phyloP scores from a whole-genome alignment of 2,888 invertebrate species.

The Catonia carolina region DNA sequence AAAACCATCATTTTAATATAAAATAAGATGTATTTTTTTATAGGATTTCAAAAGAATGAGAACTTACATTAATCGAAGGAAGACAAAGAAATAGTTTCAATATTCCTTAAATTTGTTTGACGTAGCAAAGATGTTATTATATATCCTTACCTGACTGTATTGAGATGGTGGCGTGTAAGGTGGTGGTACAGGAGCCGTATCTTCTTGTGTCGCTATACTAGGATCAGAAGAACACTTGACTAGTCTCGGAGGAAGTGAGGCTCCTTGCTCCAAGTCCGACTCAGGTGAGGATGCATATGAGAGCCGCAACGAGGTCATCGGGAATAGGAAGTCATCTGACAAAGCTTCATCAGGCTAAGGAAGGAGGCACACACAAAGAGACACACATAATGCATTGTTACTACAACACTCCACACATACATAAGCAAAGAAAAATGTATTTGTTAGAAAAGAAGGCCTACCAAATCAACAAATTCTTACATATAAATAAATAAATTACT shows the following conservation, averaged over 20 bases:
- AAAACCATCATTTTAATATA: too few species aligned
- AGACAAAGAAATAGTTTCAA: too few species aligned
- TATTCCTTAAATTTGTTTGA: too few species aligned
- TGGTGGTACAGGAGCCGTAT: slow-evolving; percentile 68
- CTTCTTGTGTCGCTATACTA: slow-evolving; percentile 88
- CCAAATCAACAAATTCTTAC: neutral
- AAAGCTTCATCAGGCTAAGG: slow-evolving; percentile 88
- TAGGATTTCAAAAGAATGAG: too few species aligned
- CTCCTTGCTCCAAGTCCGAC: slow-evolving; percentile 77
- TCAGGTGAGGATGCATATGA: slow-evolving; percentile 96
- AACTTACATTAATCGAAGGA: too few species aligned
- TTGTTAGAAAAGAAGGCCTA: neutral
- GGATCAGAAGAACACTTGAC: slow-evolving; percentile 88
- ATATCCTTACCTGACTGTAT: slow-evolving; percentile 38
- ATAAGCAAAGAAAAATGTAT: slow-evolving; percentile 1
- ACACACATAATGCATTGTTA: slow-evolving; percentile 33
- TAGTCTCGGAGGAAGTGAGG: slow-evolving; percentile 39
- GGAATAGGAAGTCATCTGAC: slow-evolving; percentile 98
- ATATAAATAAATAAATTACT: neutral
- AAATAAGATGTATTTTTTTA: too few species aligned
- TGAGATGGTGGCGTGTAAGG: slow-evolving; percentile 61
- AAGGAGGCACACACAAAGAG: slow-evolving; percentile 27
- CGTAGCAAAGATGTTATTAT: too few species aligned
- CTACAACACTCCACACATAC: slow-evolving; percentile 28
- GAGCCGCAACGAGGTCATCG: slow-evolving; percentile 90